Conservation (phyloP, 2,888 invertebrate genomes). For the Stenurella melanura region DNA sequence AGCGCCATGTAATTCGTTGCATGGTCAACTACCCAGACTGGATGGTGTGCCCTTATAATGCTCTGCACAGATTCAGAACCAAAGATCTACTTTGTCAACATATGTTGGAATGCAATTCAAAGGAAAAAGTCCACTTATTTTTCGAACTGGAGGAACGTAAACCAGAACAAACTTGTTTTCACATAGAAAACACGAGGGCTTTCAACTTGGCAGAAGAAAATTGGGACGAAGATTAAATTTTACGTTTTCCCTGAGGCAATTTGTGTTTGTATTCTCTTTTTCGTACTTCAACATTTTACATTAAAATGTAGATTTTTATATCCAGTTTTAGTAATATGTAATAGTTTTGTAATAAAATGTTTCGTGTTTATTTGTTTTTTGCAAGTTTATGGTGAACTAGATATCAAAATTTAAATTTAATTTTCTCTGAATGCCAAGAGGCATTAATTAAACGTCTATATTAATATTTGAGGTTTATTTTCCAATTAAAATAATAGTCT, state of each 20-base stretch:
- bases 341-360: no score
- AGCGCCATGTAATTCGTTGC: slow-evolving; percentile 69
- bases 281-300: no score
- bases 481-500: no score
- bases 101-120: slow-evolving; percentile 62
- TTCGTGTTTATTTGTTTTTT: no score
- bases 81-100: slow-evolving; percentile 63
- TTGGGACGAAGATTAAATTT: slow-evolving; percentile 59
- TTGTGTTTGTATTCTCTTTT: no score
- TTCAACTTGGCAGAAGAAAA: slow-evolving; percentile 61
- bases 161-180: slow-evolving; percentile 44
- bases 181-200: slow-evolving; percentile 52
- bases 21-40: slow-evolving; percentile 68
- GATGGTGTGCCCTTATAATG: slow-evolving; percentile 68
- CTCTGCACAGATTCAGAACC: slow-evolving; percentile 65
- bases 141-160: slow-evolving; percentile 41
- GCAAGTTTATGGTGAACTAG: no score
- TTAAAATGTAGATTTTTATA: no score
- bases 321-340: no score
- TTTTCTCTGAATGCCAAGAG: no score
- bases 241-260: not conserved
- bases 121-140: slow-evolving; percentile 36
- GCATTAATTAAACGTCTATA: no score
- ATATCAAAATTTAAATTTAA: no score
- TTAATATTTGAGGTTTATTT: no score